Evolutionary conservation across 2,888 invertebrate genomes (phyloP).

Genomic region (Drosophila nigritarsus): DNA sequence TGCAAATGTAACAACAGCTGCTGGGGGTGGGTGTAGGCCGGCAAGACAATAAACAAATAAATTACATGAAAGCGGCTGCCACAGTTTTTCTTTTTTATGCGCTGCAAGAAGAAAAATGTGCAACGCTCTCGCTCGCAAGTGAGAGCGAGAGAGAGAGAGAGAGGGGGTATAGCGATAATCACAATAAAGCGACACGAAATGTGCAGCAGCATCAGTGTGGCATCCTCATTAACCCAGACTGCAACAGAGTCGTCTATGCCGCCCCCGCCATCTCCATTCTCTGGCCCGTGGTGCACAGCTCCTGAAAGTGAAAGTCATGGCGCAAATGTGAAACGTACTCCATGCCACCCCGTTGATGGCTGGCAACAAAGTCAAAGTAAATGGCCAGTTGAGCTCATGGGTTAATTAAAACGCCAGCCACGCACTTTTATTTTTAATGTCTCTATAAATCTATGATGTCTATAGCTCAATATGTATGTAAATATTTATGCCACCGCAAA

Average conservation of each 20-base stretch:
- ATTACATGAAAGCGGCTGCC: slow-evolving; percentile 78
- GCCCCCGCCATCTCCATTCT: background rate
- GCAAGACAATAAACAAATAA: slow-evolving; percentile 80
- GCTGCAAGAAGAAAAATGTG: slow-evolving; percentile 54
- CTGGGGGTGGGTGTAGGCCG: slow-evolving; percentile 55
- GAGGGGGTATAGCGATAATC: slow-evolving; percentile 63
- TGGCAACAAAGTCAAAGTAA: slow-evolving; percentile 59
- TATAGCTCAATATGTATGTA: slow-evolving; percentile 59
- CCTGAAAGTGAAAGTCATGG: slow-evolving; percentile 75
- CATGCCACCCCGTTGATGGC: slow-evolving; percentile 3
- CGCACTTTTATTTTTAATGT: slow-evolving; percentile 61
- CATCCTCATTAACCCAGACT: slow-evolving; percentile 76
- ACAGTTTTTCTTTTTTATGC: slow-evolving; percentile 58
- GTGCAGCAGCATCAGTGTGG: slow-evolving; percentile 71
- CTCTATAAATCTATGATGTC: slow-evolving; percentile 50
- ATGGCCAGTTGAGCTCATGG: slow-evolving; percentile 78
- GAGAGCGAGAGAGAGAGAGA: background rate
- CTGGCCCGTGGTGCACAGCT: slow-evolving; percentile 9
- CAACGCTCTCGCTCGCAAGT: slow-evolving; percentile 25
- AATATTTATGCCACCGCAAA: slow-evolving; percentile 71
- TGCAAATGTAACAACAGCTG: slow-evolving; percentile 77
- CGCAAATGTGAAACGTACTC: slow-evolving; percentile 43
- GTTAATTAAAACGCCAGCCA: slow-evolving; percentile 76
- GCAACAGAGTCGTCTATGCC: slow-evolving; percentile 19
- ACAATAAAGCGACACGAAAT: slow-evolving; percentile 79